Evolutionary conservation across 2,113 vertebrate genomes (phyloP).

Genomic region (Hippocampus guttulatus): DNA sequence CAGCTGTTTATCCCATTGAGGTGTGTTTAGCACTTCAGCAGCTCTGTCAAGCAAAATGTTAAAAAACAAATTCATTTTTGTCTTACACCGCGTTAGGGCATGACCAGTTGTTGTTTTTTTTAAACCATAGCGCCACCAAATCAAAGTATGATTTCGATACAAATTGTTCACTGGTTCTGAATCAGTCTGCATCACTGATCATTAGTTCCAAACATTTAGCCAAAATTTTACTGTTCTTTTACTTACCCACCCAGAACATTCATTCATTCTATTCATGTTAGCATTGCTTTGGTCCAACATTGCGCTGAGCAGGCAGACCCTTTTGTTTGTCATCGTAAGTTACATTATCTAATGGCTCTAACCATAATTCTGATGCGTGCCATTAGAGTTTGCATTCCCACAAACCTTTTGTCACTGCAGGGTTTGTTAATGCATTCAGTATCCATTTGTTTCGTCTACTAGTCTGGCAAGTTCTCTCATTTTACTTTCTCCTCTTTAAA

Average conservation of each 20-base stretch:
- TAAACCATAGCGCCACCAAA: background rate
- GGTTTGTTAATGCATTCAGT: background rate
- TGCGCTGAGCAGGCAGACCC: background rate
- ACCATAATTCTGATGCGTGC: no score
- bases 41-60: background rate
- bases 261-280: background rate
- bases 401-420: no score
- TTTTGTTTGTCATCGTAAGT: background rate
- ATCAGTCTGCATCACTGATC: background rate
- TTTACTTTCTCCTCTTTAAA: constrained; percentile 19
- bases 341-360: no score
- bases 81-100: background rate
- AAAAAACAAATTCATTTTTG: no score
- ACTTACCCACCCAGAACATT: background rate
- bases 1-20: background rate
- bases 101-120: background rate
- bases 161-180: background rate
- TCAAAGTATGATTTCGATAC: background rate
- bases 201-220: constrained; percentile 20
- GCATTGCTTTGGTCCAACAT: background rate
- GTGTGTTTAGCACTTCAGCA: background rate
- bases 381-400: no score
- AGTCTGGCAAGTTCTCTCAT: constrained; percentile 16
- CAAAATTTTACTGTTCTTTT: constrained; percentile 1
- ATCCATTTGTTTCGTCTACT: constrained; percentile 24